Conservation (phyloP, 2,888 invertebrate species). For the Rhamnusium bicolor region DNA sequence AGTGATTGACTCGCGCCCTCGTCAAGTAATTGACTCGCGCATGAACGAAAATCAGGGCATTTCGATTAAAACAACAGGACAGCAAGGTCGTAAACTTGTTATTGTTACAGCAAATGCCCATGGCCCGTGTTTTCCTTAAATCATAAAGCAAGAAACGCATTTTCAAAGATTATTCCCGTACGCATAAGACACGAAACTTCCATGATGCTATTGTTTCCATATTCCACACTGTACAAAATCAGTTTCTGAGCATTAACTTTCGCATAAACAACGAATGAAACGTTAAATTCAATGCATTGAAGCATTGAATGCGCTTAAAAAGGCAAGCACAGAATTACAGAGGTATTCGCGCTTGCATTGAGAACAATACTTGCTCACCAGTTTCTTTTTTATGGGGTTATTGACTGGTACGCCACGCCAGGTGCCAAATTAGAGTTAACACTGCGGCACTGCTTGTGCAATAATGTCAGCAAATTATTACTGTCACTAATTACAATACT, state of each 20-base stretch:
- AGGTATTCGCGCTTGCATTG: conserved; percentile 40
- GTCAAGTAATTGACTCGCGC: no score
- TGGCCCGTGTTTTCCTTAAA: no score
- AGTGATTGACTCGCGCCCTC: no score
- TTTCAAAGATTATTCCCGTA: no score
- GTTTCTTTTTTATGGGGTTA: conserved; percentile 54
- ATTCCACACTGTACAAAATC: no score
- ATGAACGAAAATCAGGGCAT: no score
- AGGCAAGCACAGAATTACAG: conserved; percentile 33
- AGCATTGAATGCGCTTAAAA: conserved; percentile 33
- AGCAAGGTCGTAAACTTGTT: no score
- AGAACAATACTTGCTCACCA: conserved; percentile 47
- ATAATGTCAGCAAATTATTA: conserved; percentile 4
- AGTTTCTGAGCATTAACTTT: not conserved
- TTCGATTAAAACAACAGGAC: no score
- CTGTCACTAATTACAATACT: not conserved
- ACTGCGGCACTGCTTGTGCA: conserved; percentile 1
- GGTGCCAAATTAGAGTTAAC: conserved; percentile 46
- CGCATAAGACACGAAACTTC: no score
- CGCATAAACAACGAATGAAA: not conserved
- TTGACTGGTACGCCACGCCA: conserved; percentile 51
- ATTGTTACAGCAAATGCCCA: no score
- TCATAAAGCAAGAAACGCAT: no score
- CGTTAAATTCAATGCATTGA: conserved; percentile 32
- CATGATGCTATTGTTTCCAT: no score